Base-by-base conservation (phyloP, 2,888 invertebrate genomes). In the Alviniconcha strummeri region DNA sequence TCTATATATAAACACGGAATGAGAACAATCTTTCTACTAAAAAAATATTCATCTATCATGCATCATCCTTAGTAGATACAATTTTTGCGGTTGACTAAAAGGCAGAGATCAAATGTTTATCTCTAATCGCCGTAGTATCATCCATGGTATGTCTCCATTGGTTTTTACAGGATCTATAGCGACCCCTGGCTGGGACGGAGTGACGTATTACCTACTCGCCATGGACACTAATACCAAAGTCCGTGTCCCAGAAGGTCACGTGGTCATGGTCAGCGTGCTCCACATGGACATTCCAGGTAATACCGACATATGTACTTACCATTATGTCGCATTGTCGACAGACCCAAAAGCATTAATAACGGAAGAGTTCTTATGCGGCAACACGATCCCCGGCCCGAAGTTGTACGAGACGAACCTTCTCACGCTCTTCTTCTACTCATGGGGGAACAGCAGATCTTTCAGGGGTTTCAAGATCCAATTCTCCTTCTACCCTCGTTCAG, bases 211-310 rank as follows among this genome's bases (percentile, higher is more conserved):
- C 7, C 7, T 57, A 5, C 8, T 77, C n/a, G 11, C 13, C 19
- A 57, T 77, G 76, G 76, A 77, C 76, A 77, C 76, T 3, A 57
- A 57, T 19, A 19, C 19, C 11, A 19, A 4, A 4, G 9, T 77
- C 4, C 57, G 57, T 15, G 57, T 77, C 11, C 76, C 76, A 4
- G 56, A 57, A 19, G 57, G 55, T 17, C 57, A 77, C 3, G 76
- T 77, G 11, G 19, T 77, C 17, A 77, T 77, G 76, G 19, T 77
- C 19, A 77, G 76, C 76, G 57, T 77, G 76, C 6, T n/a, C 6
- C 11, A 77, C 76, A 77, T 57, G 9, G 19, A 77, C 57, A 6
- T 77, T 5, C 76, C 76, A 5, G 76, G 19, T 0, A 5, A n/a
- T 2, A 55, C 17, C 19, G 55, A 0, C 57, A n/a, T 11, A 9